phyloP scores from a whole-genome alignment of 37 sponge, comb jelly and placozoan species.

The Hexactinellida sp. region DNA sequence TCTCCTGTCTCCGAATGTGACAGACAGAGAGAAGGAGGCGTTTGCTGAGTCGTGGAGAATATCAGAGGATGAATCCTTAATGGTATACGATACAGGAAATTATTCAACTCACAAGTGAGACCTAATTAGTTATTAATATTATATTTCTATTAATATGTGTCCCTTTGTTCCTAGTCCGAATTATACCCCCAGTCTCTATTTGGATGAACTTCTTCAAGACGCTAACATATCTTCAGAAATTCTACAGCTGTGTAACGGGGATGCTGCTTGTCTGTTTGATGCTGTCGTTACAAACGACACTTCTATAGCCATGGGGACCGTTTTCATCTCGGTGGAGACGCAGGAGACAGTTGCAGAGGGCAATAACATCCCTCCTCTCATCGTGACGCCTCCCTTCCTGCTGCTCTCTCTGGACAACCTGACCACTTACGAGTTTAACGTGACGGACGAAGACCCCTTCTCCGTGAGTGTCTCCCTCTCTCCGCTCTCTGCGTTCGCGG shows the following conservation, averaged over 20 bases:
- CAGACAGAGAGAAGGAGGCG: conserved; percentile 38
- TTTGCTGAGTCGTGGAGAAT: conserved; percentile 27
- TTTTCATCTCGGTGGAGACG: not conserved
- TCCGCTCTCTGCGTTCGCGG: not conserved
- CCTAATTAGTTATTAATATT: not conserved
- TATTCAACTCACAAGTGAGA: not conserved
- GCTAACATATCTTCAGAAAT: not conserved
- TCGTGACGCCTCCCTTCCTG: not conserved
- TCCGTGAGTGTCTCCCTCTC: not conserved
- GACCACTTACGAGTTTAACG: not conserved
- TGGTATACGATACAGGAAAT: not conserved
- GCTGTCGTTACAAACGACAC: not conserved
- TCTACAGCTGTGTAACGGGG: not conserved
- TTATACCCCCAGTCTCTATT: not conserved
- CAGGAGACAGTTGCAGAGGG: not conserved
- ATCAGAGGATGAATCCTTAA: not conserved
- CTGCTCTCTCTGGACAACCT: not conserved
- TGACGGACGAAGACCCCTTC: not conserved
- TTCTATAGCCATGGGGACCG: not conserved
- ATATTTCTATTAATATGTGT: not conserved
- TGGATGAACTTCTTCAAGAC: not conserved
- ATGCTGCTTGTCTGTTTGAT: not conserved
- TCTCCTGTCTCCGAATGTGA: conserved; percentile 20
- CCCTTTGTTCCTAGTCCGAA: not conserved
- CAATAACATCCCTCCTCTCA: conserved; percentile 13